A percentile compares a stretch with the other conserved stretches of the same genome.
Evolutionary conservation across 2,113 vertebrate genomes (phyloP).

Genomic region (Mungos mungo): DNA sequence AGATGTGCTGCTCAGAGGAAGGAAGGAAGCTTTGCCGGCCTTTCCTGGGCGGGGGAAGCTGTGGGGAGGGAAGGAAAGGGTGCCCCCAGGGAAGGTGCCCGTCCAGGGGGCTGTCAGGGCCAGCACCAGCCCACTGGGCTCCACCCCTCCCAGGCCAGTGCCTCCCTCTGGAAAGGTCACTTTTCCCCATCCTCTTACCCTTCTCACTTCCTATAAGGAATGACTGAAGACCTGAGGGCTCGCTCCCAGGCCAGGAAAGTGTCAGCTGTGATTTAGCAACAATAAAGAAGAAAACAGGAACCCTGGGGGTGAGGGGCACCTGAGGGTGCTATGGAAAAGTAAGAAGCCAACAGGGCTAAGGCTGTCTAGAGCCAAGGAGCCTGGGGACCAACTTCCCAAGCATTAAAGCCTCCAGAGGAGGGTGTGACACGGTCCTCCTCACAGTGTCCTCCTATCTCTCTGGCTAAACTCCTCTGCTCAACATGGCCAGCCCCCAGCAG

Average conservation of each 20-base stretch:
- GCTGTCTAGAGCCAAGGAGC: background rate
- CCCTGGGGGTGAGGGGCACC: background rate
- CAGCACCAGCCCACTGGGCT: background rate
- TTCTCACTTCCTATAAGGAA: conserved; percentile 75
- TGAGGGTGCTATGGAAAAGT: background rate
- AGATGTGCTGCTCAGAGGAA: conserved; percentile 83
- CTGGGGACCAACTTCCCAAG: background rate
- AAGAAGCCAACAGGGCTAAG: background rate
- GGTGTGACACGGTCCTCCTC: background rate
- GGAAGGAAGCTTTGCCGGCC: conserved; percentile 73
- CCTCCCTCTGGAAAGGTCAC: conserved; percentile 62
- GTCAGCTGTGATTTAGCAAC: conserved; percentile 78
- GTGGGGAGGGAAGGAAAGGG: conserved; percentile 20
- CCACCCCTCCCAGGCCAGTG: conserved; percentile 28
- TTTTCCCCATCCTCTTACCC: conserved; percentile 55
- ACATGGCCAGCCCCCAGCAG: background rate
- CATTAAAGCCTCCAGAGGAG: background rate
- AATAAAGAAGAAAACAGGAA: conserved; percentile 73
- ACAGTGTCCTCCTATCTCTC: background rate
- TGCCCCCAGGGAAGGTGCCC: background rate
- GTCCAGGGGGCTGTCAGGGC: background rate
- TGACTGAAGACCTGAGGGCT: conserved; percentile 31
- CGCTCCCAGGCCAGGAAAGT: conserved; percentile 74
- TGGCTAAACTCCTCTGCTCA: background rate
- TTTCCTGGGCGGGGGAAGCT: conserved; percentile 65